Evolutionary conservation across 2,888 invertebrate genomes (phyloP), one percentile per base, ranked within the genome.

Genomic region (Apeira syringaria): DNA sequence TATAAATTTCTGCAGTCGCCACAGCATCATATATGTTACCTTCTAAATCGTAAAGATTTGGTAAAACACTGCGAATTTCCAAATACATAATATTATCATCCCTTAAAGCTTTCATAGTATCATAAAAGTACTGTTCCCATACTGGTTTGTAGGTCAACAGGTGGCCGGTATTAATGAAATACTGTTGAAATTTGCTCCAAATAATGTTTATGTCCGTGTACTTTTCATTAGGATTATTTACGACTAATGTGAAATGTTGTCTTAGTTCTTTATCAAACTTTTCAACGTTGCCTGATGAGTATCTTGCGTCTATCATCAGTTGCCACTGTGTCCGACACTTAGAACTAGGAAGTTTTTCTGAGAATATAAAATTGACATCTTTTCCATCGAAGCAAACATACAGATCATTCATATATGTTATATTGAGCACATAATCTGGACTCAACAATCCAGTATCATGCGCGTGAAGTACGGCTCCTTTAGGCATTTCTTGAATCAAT

Each of bases 1-100:
- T 90, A 50, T 93, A 94, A 5, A 91, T 69, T 24, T 77, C 69
- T 0, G 92, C 91, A 0, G 92, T 91, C 15, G 92, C 92, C 1
- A 92, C 37, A 0, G 88, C 64, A 4, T 81, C 83, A 47, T 92
- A 93, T 0, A 56, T 47, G 0, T 84, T 92, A 0, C 93, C 94
- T 29, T 94, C 81, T 33, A 95, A 68, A 53, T 94, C 94, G 59
- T 95, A 95, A 0, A 94, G 71, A 42, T 80, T 43, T 0, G 94
- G 93, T 12, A 95, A 72, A 2, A 91, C 82, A 26, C 93, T 90
- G 33, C 95, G 82, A 7, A 95, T 74, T 74, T 95, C 95, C 20
- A 94, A 55, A 55, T 94, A 95, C 79, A 94, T 92, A 0, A 95
- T 85, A 54, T 94, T 93, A 59, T 95, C 95, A 0, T 92, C 91